phyloP scores from a whole-genome alignment of 1,140 invertebrate species.

The Penaeus japonicus region DNA sequence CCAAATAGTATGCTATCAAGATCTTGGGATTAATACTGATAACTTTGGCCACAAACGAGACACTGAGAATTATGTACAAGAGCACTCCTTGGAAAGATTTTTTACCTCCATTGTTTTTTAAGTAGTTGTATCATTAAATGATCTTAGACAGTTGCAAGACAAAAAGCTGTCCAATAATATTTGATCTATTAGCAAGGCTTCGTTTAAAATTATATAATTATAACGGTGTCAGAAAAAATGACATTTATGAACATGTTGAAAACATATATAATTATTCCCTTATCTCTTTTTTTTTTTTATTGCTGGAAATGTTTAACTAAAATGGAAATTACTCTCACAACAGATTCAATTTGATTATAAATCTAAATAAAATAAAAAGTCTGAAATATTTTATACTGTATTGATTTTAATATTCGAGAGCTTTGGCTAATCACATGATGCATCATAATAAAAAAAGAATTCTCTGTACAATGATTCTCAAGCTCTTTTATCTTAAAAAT shows the following conservation, averaged over 20 bases:
- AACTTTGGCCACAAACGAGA: background rate
- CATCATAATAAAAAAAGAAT: no score
- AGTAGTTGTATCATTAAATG: background rate
- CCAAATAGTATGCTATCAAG: background rate
- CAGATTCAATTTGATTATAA: no score
- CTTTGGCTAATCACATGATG: no score
- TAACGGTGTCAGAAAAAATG: background rate
- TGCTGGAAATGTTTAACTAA: background rate
- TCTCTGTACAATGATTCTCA: no score
- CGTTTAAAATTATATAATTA: background rate
- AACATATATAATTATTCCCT: background rate
- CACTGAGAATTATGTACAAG: background rate
- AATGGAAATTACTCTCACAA: no score
- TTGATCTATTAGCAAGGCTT: no score
- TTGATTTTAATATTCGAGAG: no score
- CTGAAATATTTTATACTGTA: no score
- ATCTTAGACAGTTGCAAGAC: background rate
- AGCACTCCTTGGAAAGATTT: background rate
- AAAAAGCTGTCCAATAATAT: background rate
- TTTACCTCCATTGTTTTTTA: no score
- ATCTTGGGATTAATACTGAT: background rate
- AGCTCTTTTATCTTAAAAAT: no score
- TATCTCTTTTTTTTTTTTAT: background rate
- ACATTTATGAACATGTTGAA: background rate
- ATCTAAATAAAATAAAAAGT: no score